A percentile compares a stretch with the other conserved stretches of the same genome.
phyloP scores from a whole-genome alignment of 2,113 vertebrate species.

The Polypterus senegalus region DNA sequence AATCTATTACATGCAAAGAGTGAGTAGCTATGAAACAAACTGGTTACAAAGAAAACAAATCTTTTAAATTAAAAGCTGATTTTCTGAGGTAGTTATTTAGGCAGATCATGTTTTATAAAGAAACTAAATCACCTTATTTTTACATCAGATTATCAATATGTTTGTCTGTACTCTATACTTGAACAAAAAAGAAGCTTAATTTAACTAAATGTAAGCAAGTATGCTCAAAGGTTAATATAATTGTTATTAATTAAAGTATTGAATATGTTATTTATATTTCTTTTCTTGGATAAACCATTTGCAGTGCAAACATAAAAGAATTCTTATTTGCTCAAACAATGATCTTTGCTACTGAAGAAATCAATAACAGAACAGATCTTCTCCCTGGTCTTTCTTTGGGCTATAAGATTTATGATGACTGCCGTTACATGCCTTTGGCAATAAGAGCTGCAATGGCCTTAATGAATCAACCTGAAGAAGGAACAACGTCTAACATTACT shows the following conservation, averaged over 20 bases:
- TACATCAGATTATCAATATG: too few species aligned
- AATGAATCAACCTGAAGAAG: neutral
- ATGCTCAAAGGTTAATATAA: too few species aligned
- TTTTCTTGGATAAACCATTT: neutral
- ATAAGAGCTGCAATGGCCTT: conserved; percentile 1
- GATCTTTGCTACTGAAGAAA: conserved; percentile 3
- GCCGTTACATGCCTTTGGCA: neutral
- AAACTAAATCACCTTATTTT: too few species aligned
- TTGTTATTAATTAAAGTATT: too few species aligned
- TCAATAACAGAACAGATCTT: neutral
- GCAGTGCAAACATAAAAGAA: neutral
- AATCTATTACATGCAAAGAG: neutral
- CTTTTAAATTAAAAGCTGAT: neutral
- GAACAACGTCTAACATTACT: neutral
- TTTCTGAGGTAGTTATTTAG: too few species aligned
- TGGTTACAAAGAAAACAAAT: neutral
- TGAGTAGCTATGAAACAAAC: neutral
- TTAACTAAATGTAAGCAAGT: too few species aligned
- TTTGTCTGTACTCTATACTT: too few species aligned
- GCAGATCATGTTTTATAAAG: too few species aligned
- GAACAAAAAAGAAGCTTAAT: too few species aligned
- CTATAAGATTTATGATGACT: conserved; percentile 2
- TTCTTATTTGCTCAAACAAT: neutral
- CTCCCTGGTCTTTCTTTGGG: neutral
- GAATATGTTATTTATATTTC: neutral